Evolutionary conservation across 2,113 vertebrate genomes (phyloP), one percentile per base, ranked within the genome.

Genomic region (Microtus richardsoni): DNA sequence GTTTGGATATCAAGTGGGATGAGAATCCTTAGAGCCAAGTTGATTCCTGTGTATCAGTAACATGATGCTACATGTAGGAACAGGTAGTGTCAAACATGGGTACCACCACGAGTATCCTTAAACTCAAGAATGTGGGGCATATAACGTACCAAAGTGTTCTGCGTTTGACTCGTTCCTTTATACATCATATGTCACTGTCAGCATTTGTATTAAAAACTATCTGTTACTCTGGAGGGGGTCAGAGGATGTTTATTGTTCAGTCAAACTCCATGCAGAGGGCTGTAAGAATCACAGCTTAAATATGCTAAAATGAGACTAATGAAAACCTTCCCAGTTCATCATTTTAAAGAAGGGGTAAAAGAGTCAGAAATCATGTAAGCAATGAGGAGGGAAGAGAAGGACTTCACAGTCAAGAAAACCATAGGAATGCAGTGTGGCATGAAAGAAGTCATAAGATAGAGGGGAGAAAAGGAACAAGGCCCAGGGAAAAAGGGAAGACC

Each of bases 201-300:
- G 10, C 88, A 74, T 90, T 90, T 90, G 54, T 88, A 75, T 60
- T 90, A 85, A 88, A 96, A 95, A 64, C 54, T 0, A 92, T 80
- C 28, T 52, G 68, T 10, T 17, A 93, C 11, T 8, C n/a, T 77
- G 22, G 75, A 96, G 74, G 80, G 30, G 33, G 17, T 47, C 83
- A 9, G 36, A 78, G 11, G 92, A 91, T 36, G 77, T 33, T 84
- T 89, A 44, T 62, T 91, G 30, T 88, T 88, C n/a, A n/a, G 91
- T 66, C 64, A 28, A 96, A n/a, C 79, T 54, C 24, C 58, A 77
- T 26, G 13, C 10, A 79, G 78, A n/a, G 2, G 3, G 47, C 78
- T 91, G 91, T 86, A 94, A 84, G 10, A 73, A 73, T 74, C 21
- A 91, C 3, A 90, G 73, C 0, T 6, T 68, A 12, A 68, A 70